These are phyloP conservation scores for Macaria liturata DNA, from an alignment of 2,888 invertebrate species.

Conservation along the genomic window DNA sequence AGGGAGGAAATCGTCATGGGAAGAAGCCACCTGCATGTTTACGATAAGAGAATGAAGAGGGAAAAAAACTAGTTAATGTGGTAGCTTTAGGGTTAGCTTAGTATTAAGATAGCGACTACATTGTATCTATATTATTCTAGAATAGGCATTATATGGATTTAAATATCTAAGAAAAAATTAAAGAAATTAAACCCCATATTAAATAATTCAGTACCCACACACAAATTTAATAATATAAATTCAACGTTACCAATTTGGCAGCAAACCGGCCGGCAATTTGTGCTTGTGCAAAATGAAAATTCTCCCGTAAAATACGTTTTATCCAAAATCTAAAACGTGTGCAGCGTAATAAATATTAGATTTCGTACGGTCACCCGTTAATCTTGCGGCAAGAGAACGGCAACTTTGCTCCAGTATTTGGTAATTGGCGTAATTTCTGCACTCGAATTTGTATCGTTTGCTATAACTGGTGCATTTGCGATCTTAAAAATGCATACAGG, in stretches of 20 bases:
- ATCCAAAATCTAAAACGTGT: conserved; percentile 21
- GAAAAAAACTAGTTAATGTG: no score
- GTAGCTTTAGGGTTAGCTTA: no score
- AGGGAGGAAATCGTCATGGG: not conserved
- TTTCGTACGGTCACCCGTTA: conserved; percentile 9
- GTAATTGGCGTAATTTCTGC: conserved; percentile 24
- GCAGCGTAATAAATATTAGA: conserved; percentile 21
- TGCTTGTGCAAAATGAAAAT: conserved; percentile 2
- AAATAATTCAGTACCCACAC: no score
- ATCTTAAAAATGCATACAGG: no score
- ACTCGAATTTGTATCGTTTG: conserved; percentile 8
- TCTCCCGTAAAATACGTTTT: conserved; percentile 9
- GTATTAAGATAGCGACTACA: no score
- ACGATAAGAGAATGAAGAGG: no score
- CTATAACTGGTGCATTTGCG: conserved; percentile 37
- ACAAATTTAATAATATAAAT: no score
- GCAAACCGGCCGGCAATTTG: not conserved
- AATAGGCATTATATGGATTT: no score
- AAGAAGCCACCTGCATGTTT: not conserved
- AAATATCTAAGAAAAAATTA: no score
- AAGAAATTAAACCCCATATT: no score
- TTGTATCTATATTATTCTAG: no score
- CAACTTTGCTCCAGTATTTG: conserved; percentile 9
- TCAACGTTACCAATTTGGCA: no score
- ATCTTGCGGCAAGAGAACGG: conserved; percentile 7